Evolutionary conservation across 2,113 vertebrate genomes (phyloP).

Genomic region (Brienomyrus brachyistius): DNA sequence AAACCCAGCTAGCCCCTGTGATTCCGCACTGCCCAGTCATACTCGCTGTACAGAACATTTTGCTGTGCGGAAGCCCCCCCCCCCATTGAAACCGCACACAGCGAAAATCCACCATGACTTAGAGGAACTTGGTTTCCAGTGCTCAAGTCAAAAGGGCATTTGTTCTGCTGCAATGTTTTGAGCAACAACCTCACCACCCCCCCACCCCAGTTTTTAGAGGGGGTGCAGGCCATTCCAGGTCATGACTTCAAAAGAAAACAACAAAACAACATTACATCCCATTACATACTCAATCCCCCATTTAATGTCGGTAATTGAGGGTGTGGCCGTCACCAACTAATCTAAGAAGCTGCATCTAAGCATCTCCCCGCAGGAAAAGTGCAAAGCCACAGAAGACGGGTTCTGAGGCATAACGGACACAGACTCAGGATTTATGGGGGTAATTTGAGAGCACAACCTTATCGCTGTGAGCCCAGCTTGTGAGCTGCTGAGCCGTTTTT

Average conservation of each 20-base stretch:
- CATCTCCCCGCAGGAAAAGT: background rate
- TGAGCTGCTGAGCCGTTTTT: background rate
- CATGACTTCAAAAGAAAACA: background rate
- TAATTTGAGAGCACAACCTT: background rate
- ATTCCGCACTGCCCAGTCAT: background rate
- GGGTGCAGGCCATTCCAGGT: background rate
- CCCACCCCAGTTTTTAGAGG: background rate
- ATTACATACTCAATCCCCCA: background rate
- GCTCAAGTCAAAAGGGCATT: background rate
- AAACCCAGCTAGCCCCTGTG: background rate
- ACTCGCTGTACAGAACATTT: background rate
- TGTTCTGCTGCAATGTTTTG: background rate
- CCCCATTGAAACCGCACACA: no score
- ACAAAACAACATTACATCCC: background rate
- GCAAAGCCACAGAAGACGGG: background rate
- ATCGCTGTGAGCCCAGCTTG: background rate
- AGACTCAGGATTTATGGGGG: conserved; percentile 1
- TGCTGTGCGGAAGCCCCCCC: no score
- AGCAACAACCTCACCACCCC: background rate
- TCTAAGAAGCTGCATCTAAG: background rate
- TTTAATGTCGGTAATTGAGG: background rate
- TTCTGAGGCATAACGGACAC: background rate
- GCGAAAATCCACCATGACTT: background rate
- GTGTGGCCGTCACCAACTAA: background rate
- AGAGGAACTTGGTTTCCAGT: no score